Conservation (phyloP, 2,113 vertebrate species). For the Ibidorhyncha struthersii region DNA sequence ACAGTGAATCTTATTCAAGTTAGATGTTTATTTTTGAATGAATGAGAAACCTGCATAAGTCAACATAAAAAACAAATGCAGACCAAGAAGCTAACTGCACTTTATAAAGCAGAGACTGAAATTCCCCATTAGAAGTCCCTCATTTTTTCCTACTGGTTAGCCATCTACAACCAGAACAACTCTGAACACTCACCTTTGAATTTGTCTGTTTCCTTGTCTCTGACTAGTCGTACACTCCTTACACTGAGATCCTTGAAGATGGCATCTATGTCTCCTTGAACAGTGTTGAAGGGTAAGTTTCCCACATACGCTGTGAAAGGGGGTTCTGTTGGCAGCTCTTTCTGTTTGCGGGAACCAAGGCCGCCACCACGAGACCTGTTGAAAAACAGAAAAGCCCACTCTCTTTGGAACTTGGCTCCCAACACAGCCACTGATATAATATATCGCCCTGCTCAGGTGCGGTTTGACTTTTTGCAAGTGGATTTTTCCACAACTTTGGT, state of each 20-base stretch:
- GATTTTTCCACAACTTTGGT: not conserved
- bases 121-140: not conserved
- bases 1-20: not conserved
- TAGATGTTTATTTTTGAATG: not conserved
- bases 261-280: slow-evolving; percentile 96
- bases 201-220: slow-evolving; percentile 99
- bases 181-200: slow-evolving; percentile 89
- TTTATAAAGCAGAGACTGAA: not conserved
- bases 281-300: slow-evolving; percentile 95
- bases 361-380: slow-evolving; percentile 85
- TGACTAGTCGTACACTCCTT: slow-evolving; percentile 92
- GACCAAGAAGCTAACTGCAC: not conserved
- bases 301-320: slow-evolving; percentile 97
- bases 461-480: not conserved
- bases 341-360: slow-evolving; percentile 88
- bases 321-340: slow-evolving; percentile 96
- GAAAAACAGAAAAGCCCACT: not conserved
- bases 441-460: not conserved
- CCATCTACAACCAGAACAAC: not conserved
- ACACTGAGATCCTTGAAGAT: slow-evolving; percentile 97
- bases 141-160: not conserved
- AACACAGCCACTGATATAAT: rapidly evolving
- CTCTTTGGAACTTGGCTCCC: not conserved
- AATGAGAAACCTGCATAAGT: not conserved
- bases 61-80: not conserved